A percentile compares a stretch with the other conserved stretches of the same genome.
Conservation (phyloP, 2,797 vertebrate genomes). For the Rhincodon typus region DNA sequence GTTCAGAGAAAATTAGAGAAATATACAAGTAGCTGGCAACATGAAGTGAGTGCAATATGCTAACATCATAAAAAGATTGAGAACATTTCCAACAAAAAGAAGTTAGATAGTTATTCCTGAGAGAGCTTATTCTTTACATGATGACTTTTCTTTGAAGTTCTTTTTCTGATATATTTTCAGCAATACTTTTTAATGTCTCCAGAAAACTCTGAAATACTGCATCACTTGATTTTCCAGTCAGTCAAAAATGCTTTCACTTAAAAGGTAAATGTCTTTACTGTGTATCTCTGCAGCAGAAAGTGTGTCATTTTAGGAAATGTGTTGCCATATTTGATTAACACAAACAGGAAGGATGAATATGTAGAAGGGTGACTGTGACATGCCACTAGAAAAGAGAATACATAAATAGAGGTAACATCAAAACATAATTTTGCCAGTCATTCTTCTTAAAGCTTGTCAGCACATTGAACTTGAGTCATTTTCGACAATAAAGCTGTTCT, state of each 20-base stretch:
- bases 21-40: background rate
- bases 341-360: background rate
- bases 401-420: background rate
- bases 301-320: background rate
- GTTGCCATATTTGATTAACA: background rate
- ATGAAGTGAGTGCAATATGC: background rate
- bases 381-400: background rate
- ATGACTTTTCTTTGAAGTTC: background rate
- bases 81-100: background rate
- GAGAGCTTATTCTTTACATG: too few relatives aligned
- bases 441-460: background rate
- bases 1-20: background rate
- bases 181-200: background rate
- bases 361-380: background rate
- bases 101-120: too few relatives aligned
- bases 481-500: background rate
- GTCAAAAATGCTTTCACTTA: background rate
- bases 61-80: background rate
- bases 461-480: background rate
- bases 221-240: background rate
- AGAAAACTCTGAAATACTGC: background rate
- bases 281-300: too few relatives aligned
- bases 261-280: background rate
- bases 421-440: background rate
- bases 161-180: background rate